Evolutionary conservation across 2,888 invertebrate genomes (phyloP).

Genomic region (Drosophila quinaria): DNA sequence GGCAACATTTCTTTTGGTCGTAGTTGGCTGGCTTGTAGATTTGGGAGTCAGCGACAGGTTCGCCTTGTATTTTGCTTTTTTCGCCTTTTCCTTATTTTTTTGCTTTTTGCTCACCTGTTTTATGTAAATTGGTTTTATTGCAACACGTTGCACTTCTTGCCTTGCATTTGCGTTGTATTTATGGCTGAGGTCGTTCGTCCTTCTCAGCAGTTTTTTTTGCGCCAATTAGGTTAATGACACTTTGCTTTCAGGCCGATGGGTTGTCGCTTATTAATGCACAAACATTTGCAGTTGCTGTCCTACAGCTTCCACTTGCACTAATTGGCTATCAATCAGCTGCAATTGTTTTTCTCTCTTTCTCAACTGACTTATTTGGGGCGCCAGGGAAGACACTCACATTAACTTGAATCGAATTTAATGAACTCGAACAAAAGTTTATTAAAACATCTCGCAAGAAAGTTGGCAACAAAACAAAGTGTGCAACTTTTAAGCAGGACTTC

Average conservation of each 20-base stretch:
- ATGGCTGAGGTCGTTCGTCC: conserved; percentile 30
- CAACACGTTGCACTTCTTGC: conserved; percentile 76
- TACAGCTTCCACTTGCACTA: conserved; percentile 58
- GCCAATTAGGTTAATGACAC: conserved; percentile 81
- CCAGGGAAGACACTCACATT: conserved; percentile 40
- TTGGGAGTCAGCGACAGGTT: conserved; percentile 32
- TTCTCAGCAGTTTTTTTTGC: conserved; percentile 53
- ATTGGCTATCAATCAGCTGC: conserved; percentile 74
- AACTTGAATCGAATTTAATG: conserved; percentile 76
- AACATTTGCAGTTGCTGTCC: conserved; percentile 41
- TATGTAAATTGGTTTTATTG: conserved; percentile 80
- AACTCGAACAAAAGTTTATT: conserved; percentile 75
- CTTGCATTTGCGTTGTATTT: conserved; percentile 38
- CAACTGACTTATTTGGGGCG: conserved; percentile 21
- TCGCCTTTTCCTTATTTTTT: conserved; percentile 9
- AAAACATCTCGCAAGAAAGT: conserved; percentile 71
- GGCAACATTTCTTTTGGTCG: conserved; percentile 17
- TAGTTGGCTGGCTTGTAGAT: conserved; percentile 13
- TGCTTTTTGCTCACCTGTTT: conserved; percentile 65
- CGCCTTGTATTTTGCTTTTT: background rate
- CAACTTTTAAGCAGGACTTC: conserved; percentile 29
- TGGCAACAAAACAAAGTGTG: conserved; percentile 60
- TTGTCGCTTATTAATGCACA: conserved; percentile 69
- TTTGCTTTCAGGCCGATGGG: conserved; percentile 51
- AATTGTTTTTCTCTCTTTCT: conserved; percentile 40